These are phyloP conservation scores for Numenius phaeopus DNA, from an alignment of 2,797 vertebrate species.

Conservation along the genomic window DNA sequence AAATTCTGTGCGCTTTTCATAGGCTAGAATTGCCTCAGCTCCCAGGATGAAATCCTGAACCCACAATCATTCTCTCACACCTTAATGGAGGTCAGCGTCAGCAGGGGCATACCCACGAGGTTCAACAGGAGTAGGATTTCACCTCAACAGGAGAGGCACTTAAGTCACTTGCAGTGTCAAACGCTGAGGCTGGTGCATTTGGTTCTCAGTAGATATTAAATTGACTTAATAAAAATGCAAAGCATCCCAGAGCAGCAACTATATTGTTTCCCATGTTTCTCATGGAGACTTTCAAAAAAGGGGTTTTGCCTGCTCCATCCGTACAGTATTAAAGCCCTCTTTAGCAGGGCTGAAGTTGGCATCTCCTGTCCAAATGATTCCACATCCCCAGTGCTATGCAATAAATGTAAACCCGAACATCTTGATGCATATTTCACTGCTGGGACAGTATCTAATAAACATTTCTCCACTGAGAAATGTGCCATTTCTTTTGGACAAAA, in stretches of 20 bases:
- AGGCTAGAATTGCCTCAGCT: not conserved
- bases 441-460: not conserved
- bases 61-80: not conserved
- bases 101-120: not conserved
- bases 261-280: not conserved
- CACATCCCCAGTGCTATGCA: not conserved
- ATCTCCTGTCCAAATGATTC: not conserved
- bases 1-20: not conserved
- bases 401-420: not conserved
- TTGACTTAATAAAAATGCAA: not conserved
- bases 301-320: not conserved
- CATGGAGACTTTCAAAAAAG: not conserved
- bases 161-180: not conserved
- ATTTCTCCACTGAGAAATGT: not conserved
- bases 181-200: not conserved
- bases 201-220: not conserved
- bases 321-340: not conserved
- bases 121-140: not conserved
- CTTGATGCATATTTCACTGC: not conserved
- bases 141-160: accelerated
- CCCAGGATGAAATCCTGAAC: not conserved
- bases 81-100: not conserved
- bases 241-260: not conserved
- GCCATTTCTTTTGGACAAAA: not conserved
- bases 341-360: not conserved